A percentile compares a stretch with the other conserved stretches of the same genome.
phyloP scores from a whole-genome alignment of 37 sponge, comb jelly and placozoan species.

The Hexactinellida sp. region DNA sequence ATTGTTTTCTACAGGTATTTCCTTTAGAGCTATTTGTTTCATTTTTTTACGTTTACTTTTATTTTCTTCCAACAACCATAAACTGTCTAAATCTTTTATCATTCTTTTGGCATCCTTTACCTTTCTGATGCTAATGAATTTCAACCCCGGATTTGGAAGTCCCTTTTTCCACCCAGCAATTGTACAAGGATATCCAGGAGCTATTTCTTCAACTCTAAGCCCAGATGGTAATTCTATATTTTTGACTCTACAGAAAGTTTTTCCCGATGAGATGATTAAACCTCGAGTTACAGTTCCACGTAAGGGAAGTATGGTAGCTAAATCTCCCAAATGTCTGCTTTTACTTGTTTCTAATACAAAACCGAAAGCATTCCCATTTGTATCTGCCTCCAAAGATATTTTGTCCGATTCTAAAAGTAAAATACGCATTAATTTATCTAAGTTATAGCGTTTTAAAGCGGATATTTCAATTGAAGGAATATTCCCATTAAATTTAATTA shows the following conservation, averaged over 20 bases:
- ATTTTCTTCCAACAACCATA: neutral
- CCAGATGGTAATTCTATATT: neutral
- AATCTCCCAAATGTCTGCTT: neutral
- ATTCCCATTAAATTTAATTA: constrained; percentile 74
- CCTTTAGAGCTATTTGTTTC: neutral
- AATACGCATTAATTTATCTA: neutral
- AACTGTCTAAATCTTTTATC: neutral
- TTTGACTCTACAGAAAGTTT: neutral
- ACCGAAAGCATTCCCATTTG: neutral
- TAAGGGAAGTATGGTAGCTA: neutral
- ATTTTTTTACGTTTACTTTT: neutral
- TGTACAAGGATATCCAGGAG: neutral
- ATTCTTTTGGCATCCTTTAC: neutral
- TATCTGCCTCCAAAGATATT: neutral
- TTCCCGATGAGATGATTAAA: neutral
- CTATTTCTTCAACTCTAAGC: neutral
- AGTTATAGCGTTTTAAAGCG: constrained; percentile 34
- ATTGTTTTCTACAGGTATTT: neutral
- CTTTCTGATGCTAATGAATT: neutral
- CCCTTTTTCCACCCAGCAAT: neutral
- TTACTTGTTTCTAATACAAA: neutral
- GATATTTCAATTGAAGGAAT: constrained; percentile 69
- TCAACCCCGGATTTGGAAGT: neutral
- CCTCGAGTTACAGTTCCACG: neutral
- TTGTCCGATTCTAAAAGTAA: neutral